Conservation (phyloP, 2,113 vertebrate species). For the Myxocyprinus asiaticus region DNA sequence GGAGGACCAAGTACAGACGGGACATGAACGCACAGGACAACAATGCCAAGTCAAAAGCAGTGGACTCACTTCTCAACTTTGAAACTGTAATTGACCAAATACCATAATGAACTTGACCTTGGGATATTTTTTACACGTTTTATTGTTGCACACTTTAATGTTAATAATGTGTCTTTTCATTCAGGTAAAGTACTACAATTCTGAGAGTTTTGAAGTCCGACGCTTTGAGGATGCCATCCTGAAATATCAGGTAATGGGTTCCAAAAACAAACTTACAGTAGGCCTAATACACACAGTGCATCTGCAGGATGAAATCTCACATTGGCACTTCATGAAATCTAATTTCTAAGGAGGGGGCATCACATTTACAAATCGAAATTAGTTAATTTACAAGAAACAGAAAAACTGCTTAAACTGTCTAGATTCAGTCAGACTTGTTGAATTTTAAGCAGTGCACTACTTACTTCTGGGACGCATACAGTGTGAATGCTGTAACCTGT, state of each 20-base stretch:
- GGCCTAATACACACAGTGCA: too few relatives aligned
- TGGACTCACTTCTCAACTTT: slow-evolving; percentile 91
- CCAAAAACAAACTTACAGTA: background rate
- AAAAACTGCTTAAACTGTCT: too few relatives aligned
- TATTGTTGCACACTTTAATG: background rate
- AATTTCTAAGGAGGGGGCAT: too few relatives aligned
- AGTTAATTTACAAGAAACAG: too few relatives aligned
- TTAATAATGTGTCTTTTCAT: background rate
- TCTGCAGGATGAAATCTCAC: too few relatives aligned
- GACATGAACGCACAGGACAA: slow-evolving; percentile 88
- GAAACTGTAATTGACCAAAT: slow-evolving; percentile 80
- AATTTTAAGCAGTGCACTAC: too few relatives aligned
- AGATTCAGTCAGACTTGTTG: too few relatives aligned
- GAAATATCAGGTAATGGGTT: slow-evolving; percentile 82
- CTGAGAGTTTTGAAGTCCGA: slow-evolving; percentile 82
- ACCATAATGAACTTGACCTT: background rate
- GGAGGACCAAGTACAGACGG: slow-evolving; percentile 87
- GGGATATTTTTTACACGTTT: background rate
- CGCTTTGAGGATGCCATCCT: slow-evolving; percentile 83
- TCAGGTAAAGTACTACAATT: slow-evolving; percentile 90
- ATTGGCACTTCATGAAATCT: too few relatives aligned
- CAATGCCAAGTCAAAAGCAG: slow-evolving; percentile 81
- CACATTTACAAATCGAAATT: too few relatives aligned
- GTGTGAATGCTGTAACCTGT: too few relatives aligned
- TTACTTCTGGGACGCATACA: too few relatives aligned